Evolutionary conservation across 2,888 invertebrate genomes (phyloP), one percentile per base, ranked within the genome.

Genomic region (Melanchra persicariae): DNA sequence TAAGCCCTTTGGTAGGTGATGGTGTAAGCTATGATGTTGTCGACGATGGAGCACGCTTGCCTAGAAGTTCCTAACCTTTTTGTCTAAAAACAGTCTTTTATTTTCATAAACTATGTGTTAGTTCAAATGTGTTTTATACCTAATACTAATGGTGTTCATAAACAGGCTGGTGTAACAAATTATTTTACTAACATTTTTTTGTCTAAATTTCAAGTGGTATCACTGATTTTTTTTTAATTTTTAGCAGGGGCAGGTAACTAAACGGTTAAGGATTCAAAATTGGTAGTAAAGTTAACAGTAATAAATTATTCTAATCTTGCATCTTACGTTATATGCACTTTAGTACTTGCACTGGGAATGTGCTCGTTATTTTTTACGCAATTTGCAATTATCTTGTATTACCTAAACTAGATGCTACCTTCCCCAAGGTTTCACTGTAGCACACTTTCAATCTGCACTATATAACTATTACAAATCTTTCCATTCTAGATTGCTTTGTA

Each of bases 171-270:
- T 26, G 3, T 26, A 17, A 8, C 26, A 19, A 30, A 1, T 1
- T 1, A 52, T 26, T 52, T 52, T 26, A 26, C 17, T 52, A 17
- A 17, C 4, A 0, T 15, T 2, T 15, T 52, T 26, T 30, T 34
- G 4, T 10, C 10, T 10, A 30, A 19, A n/a, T 24, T 47, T 57
- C 2, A 49, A 10, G 4, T 47, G 12, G 40, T 47, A 34, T 22
- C 5, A 72, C 8, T 49, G 1, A 0, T 34, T 73, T 47, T 0
- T 52, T 69, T 69, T 72, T 74, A n/a, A 10, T 74, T 74, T 72
- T 57, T 72, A 72, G 72, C 74, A 55, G 55, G 65, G 24, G 55
- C 55, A 74, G 72, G 72, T 72, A 72, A 65, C 30, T 17, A 12
- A 9, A 2, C 40, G 15, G 26, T 43, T 34, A 61, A 51, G 62